phyloP scores from a whole-genome alignment of 2,888 invertebrate species.

The Caradrina kadenii region DNA sequence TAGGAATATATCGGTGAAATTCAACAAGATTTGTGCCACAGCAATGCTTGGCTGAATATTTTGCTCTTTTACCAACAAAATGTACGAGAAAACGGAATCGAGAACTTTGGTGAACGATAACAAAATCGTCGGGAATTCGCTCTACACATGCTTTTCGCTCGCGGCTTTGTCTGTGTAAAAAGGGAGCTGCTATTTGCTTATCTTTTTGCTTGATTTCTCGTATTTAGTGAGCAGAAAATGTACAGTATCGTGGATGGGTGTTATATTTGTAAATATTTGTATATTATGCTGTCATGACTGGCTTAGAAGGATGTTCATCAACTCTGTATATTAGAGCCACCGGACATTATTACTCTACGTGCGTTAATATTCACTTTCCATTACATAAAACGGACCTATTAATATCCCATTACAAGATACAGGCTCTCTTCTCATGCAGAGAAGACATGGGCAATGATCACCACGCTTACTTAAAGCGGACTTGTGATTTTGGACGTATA shows the following conservation, averaged over 20 bases:
- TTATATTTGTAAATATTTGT: too few relatives aligned
- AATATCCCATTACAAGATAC: too few relatives aligned
- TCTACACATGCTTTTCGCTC: slow-evolving; percentile 27
- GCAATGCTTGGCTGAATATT: slow-evolving; percentile 54
- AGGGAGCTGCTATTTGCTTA: slow-evolving; percentile 7
- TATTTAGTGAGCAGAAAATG: slow-evolving; percentile 17
- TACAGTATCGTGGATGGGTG: background rate
- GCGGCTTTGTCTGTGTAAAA: slow-evolving; percentile 45
- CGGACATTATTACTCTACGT: too few relatives aligned
- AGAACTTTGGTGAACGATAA: slow-evolving; percentile 56
- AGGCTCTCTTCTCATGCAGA: too few relatives aligned
- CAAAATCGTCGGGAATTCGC: slow-evolving; percentile 54
- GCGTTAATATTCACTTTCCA: too few relatives aligned
- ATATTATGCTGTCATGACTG: too few relatives aligned
- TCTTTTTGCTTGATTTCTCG: slow-evolving; percentile 30
- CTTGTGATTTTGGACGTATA: too few relatives aligned
- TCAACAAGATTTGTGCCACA: slow-evolving; percentile 51
- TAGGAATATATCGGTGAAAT: slow-evolving; percentile 42
- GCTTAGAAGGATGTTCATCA: too few relatives aligned
- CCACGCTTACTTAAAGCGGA: too few relatives aligned
- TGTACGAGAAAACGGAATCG: slow-evolving; percentile 48
- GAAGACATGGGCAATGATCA: too few relatives aligned
- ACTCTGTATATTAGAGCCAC: too few relatives aligned
- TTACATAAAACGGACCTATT: too few relatives aligned
- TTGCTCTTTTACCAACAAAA: slow-evolving; percentile 48